A percentile compares a stretch with the other conserved stretches of the same genome.
These are phyloP conservation scores for Phrynosoma platyrhinos DNA, from an alignment of 2,113 vertebrate genomes.

Conservation along the genomic window DNA sequence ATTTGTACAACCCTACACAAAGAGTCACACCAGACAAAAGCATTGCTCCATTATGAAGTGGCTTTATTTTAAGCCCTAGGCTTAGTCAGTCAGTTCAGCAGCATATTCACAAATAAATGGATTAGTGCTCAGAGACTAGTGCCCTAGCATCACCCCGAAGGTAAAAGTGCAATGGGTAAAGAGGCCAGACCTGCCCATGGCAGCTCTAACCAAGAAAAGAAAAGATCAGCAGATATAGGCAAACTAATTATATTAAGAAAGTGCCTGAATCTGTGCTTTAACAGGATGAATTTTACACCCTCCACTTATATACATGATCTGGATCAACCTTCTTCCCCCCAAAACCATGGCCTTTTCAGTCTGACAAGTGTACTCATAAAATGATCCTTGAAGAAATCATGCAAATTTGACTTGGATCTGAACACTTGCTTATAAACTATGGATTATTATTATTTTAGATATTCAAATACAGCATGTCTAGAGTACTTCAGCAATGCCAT, in stretches of 20 bases:
- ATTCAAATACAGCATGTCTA: neutral
- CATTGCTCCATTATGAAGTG: conserved; percentile 9
- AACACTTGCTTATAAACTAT: neutral
- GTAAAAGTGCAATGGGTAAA: conserved; percentile 63
- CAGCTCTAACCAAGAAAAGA: conserved; percentile 17
- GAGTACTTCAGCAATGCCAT: neutral
- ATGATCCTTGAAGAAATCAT: neutral
- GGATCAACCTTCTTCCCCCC: neutral
- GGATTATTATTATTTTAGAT: neutral
- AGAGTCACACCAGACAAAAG: conserved; percentile 9
- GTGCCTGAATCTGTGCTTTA: conserved; percentile 16
- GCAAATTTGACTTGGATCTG: neutral
- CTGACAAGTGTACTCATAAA: neutral
- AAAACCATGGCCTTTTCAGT: accelerated
- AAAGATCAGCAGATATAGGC: neutral
- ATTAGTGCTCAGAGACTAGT: conserved; percentile 53
- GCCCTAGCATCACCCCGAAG: conserved; percentile 47
- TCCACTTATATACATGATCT: neutral
- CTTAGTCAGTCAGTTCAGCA: conserved; percentile 17
- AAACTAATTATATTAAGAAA: neutral
- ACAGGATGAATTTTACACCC: neutral
- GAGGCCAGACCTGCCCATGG: neutral
- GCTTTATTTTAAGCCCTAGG: conserved; percentile 22
- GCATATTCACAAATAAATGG: conserved; percentile 64
- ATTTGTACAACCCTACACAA: neutral